Evolutionary conservation across 2,797 vertebrate species (phyloP).

Genomic region (Gymnothorax javanicus): DNA sequence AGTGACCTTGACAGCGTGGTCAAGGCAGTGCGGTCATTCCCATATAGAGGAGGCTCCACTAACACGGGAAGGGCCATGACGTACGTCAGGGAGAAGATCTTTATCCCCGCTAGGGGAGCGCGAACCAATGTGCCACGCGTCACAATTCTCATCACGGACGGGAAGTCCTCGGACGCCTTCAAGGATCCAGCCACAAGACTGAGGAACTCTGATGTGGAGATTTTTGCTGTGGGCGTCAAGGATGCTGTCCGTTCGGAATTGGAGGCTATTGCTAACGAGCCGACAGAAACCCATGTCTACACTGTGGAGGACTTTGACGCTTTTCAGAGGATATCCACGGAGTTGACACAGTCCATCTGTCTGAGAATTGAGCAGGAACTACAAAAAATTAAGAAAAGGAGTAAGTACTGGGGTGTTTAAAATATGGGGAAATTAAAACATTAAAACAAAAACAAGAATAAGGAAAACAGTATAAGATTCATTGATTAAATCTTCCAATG

Average conservation of each 20-base stretch:
- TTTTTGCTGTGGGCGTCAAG: slow-evolving; percentile 97
- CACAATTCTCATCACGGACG: slow-evolving; percentile 96
- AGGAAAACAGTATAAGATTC: too few species aligned
- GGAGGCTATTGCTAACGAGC: slow-evolving; percentile 90
- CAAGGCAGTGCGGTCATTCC: slow-evolving; percentile 88
- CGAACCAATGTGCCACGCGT: slow-evolving; percentile 87
- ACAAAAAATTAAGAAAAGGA: slow-evolving; percentile 81
- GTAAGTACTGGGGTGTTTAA: too few species aligned
- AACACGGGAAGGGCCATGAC: slow-evolving; percentile 97
- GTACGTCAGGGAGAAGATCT: slow-evolving; percentile 90
- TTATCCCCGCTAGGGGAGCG: slow-evolving; percentile 81
- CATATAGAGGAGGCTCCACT: slow-evolving; percentile 95
- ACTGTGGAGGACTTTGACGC: slow-evolving; percentile 98
- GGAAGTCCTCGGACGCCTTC: slow-evolving; percentile 96
- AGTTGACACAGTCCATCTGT: slow-evolving; percentile 94
- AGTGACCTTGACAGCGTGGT: slow-evolving; percentile 81
- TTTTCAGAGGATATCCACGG: slow-evolving; percentile 94
- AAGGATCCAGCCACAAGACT: slow-evolving; percentile 86
- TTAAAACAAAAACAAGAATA: too few species aligned
- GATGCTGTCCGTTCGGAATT: slow-evolving; percentile 91
- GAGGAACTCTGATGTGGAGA: slow-evolving; percentile 87
- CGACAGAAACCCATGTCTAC: slow-evolving; percentile 90
- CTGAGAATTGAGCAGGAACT: slow-evolving; percentile 93
- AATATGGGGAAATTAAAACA: too few species aligned
- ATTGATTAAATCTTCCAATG: too few species aligned